These are phyloP conservation scores for Protobothrops mucrosquamatus DNA, from an alignment of 2,113 vertebrate species.

Conservation along the genomic window DNA sequence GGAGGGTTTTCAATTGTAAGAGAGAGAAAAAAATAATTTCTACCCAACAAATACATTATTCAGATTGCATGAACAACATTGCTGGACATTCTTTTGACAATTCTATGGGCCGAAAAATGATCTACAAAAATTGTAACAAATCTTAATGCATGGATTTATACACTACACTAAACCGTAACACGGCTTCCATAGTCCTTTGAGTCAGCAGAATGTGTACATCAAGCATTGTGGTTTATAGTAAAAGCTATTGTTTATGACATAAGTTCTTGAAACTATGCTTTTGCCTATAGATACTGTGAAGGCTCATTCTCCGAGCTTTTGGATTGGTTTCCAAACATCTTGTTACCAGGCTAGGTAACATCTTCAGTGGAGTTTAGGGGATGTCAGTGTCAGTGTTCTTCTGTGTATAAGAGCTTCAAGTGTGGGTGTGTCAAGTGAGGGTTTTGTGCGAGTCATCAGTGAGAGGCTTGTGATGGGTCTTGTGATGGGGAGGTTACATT, in stretches of 20 bases:
- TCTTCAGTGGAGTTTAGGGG: no score
- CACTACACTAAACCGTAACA: not conserved
- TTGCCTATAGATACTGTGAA: not conserved
- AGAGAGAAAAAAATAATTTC: not conserved
- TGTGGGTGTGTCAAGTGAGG: no score
- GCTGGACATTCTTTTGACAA: not conserved
- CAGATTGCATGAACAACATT: not conserved
- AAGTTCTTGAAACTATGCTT: not conserved
- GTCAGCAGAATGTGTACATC: not conserved
- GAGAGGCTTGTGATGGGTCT: no score
- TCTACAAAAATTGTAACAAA: not conserved
- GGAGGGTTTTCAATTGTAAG: not conserved
- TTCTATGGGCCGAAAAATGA: not conserved
- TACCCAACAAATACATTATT: not conserved
- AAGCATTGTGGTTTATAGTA: not conserved
- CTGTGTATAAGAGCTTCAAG: no score
- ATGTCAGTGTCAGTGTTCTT: no score
- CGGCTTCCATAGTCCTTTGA: not conserved
- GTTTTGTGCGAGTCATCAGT: no score
- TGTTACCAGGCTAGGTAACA: no score
- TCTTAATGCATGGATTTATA: not conserved
- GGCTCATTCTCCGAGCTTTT: no score
- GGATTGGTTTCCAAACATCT: no score
- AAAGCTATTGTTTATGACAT: not conserved
- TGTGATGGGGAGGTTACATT: no score